These are phyloP conservation scores for Erannis defoliaria DNA, from an alignment of 2,888 invertebrate genomes.

Conservation along the genomic window DNA sequence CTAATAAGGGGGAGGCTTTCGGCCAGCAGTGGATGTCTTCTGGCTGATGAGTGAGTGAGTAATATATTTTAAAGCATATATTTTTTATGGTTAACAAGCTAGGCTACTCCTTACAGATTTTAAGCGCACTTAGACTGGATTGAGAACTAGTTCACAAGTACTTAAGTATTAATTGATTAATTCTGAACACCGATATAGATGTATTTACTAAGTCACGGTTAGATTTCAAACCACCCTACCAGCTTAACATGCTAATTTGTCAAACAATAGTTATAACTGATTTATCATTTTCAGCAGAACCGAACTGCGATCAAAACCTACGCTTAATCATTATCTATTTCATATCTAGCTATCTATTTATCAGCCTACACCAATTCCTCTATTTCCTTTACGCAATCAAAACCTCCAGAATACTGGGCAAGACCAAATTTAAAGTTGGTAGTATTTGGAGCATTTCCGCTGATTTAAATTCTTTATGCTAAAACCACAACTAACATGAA, in stretches of 20 bases:
- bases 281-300: slow-evolving; percentile 4
- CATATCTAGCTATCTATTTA: slow-evolving; percentile 19
- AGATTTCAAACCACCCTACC: neutral
- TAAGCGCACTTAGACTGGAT: too few relatives aligned
- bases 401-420: slow-evolving; percentile 6
- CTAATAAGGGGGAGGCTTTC: too few relatives aligned
- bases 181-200: too few relatives aligned
- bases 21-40: too few relatives aligned
- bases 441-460: slow-evolving; percentile 29
- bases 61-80: too few relatives aligned
- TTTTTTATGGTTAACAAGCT: too few relatives aligned
- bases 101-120: too few relatives aligned
- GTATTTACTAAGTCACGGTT: neutral
- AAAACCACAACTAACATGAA: slow-evolving; percentile 6
- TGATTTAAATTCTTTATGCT: slow-evolving; percentile 19
- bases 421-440: slow-evolving; percentile 11
- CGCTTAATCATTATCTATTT: slow-evolving; percentile 15
- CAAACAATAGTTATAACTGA: slow-evolving; percentile 16
- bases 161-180: too few relatives aligned
- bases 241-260: slow-evolving; percentile 18
- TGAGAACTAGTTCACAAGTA: too few relatives aligned
- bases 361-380: slow-evolving; percentile 19
- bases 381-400: slow-evolving; percentile 25
- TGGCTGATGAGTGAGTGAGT: too few relatives aligned
- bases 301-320: slow-evolving; percentile 21